Base-by-base conservation (phyloP, 2,888 invertebrate genomes). In the Leptinotarsa tumamoca region DNA sequence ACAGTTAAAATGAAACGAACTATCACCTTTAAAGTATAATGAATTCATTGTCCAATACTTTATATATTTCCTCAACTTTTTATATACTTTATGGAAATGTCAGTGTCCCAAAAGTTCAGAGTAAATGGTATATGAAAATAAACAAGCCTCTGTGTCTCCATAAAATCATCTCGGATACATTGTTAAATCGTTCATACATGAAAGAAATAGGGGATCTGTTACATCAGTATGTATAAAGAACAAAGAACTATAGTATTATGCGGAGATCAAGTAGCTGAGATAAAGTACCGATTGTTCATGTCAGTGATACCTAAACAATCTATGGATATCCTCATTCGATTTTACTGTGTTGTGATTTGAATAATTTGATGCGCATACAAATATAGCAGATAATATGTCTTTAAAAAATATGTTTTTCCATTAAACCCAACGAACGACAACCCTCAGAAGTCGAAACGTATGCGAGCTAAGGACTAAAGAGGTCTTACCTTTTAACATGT, bases 191-290 rank as follows among this genome's bases (percentile, higher is more conserved):
- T 74, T 80, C 76, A 79, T 79, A 78, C 79, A 79, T 80, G 80
- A 81, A 80, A 80, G 79, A 79, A 80, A 77, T 63, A 79, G 77
- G 79, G 78, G 79, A 72, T 78, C 72, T 73, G 77, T 72, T 79
- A 78, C 79, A 79, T 80, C 80, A 80, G 79, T 77, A 79, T 81
- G 80, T 78, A 80, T 81, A 82, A 82, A 81, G 82, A 84, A 83
- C 80, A 82, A 82, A 81, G 82, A 84, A 83, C 81, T 82, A 82
- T 80, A 80, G 82, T 82, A 82, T 83, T 84, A 85, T 84, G 80
- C 82, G 74, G 78, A 86, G 87, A 87, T 87, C 86, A 85, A 86
- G 86, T 85, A 83, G 84, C 82, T 81, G 80, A 85, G 87, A 87
- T 87, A 87, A 86, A 83, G 81, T 79, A 72, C 82, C 81, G 84